These are phyloP conservation scores for Laothoe populi DNA, from an alignment of 2,888 invertebrate genomes.

Conservation along the genomic window DNA sequence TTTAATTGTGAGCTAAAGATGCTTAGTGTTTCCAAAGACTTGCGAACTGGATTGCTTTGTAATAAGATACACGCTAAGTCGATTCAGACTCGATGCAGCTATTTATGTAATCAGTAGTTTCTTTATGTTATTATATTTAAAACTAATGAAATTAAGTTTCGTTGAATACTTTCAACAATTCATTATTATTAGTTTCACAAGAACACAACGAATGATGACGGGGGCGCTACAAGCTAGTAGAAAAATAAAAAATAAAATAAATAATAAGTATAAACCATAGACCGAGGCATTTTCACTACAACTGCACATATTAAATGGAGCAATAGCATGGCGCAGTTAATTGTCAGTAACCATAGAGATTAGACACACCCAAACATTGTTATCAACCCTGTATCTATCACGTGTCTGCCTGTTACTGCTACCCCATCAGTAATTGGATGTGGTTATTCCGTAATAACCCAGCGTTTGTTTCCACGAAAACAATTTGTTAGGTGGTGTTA, in stretches of 20 bases:
- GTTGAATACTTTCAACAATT: too few species aligned
- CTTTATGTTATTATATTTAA: too few species aligned
- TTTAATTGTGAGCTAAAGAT: too few species aligned
- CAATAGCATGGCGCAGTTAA: conserved; percentile 29
- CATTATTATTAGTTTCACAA: too few species aligned
- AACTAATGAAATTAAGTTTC: too few species aligned
- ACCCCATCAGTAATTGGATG: conserved; percentile 44
- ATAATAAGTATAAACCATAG: background rate
- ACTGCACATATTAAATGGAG: conserved; percentile 24
- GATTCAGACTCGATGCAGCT: too few species aligned
- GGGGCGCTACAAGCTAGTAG: too few species aligned
- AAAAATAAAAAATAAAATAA: background rate
- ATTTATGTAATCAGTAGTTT: too few species aligned
- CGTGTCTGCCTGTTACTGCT: conserved; percentile 54
- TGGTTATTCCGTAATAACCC: conserved; percentile 20
- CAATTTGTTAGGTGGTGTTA: conserved; percentile 66
- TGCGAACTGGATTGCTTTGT: too few species aligned
- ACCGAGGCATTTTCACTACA: background rate
- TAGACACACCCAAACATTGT: conserved; percentile 66
- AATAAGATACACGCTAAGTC: too few species aligned
- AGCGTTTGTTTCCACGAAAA: conserved; percentile 41
- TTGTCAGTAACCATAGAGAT: conserved; percentile 66
- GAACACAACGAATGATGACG: too few species aligned
- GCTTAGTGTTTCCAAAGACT: too few species aligned
- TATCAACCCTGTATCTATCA: conserved; percentile 69